Evolutionary conservation across 1,140 invertebrate species (phyloP), one percentile per base, ranked within the genome.

Genomic region (Acromyrmex echinatior): DNA sequence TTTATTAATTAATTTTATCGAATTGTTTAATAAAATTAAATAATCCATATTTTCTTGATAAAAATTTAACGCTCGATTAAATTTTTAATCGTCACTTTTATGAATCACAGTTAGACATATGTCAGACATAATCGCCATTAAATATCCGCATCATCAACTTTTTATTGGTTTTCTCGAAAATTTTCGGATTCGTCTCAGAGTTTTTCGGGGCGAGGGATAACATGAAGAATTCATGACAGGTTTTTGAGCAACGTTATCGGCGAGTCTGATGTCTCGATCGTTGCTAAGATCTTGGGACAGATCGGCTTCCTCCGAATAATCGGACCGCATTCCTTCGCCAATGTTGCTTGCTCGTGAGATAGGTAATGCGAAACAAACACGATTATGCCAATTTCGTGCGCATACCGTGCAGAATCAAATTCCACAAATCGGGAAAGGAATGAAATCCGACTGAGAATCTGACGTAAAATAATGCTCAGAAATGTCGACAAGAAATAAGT

Each of bases 161-260:
- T 58, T 71, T 28, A 21, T 45, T 18, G 25, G 12, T 51, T 35
- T 9, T 51, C 14, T 3, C 21, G 31, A 66, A 68, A 49, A 49
- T 68, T 65, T 87, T 84, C 63, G 45, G 35, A 56, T 63, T 65
- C 35, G 49, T 68, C 51, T 28, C 60, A 25, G 51, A 58, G 76
- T 87, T 84, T 87, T 84, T 87, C 70, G n/a, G 18, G 14, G 35
- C 25, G 3, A 87, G 39, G 70, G 56, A 63, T 76, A 81, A 76
- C 79, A 84, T 87, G 79, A 87, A 87, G 86, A 87, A 88, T 86
- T 86, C 82, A 86, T 88, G 87, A 79, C 82, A 58, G 56, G 58
- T 65, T 87, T 81, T 70, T 70, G 3, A 45, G n/a, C 39, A 51
- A 25, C 21, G 85, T 74, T 81, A 76, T 60, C 76, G 66, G 51